These are phyloP conservation scores for Tuberolachnus salignus DNA, from an alignment of 2,888 invertebrate genomes.

Conservation along the genomic window DNA sequence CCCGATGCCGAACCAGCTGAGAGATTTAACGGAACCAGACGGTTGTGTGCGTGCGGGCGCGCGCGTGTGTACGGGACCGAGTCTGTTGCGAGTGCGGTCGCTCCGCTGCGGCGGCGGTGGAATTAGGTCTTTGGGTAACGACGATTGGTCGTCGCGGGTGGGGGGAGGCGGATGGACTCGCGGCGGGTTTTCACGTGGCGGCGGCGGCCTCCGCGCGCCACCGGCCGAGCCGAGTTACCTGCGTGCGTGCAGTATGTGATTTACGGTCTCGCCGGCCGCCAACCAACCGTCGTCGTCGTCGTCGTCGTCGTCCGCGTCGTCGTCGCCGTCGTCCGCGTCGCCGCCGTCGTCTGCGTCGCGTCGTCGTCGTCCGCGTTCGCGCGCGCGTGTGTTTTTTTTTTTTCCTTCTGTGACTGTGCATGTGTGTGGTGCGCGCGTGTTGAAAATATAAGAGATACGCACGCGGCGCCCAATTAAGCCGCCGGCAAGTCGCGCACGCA, in stretches of 20 bases:
- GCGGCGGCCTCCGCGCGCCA: conserved; percentile 30
- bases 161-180: conserved; percentile 53
- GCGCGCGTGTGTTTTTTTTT: conserved; percentile 21
- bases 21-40: conserved; percentile 53
- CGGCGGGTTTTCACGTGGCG: conserved; percentile 56
- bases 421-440: not conserved
- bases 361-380: not conserved
- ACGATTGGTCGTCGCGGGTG: conserved; percentile 38
- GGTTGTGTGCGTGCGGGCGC: conserved; percentile 20
- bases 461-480: no score
- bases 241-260: conserved; percentile 55
- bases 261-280: conserved; percentile 55
- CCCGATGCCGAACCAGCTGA: conserved; percentile 40
- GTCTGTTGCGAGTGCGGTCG: conserved; percentile 13
- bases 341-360: not conserved
- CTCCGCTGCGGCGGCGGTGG: conserved; percentile 11
- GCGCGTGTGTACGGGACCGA: not conserved
- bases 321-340: conserved; percentile 1
- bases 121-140: conserved; percentile 56
- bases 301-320: conserved; percentile 32
- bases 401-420: not conserved
- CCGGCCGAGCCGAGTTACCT: conserved; percentile 51
- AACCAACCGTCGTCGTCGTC: conserved; percentile 33
- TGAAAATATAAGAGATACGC: no score
- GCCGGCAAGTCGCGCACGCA: not conserved